Base-by-base conservation (phyloP, 2,113 vertebrate genomes). In the Phaetusa simplex region DNA sequence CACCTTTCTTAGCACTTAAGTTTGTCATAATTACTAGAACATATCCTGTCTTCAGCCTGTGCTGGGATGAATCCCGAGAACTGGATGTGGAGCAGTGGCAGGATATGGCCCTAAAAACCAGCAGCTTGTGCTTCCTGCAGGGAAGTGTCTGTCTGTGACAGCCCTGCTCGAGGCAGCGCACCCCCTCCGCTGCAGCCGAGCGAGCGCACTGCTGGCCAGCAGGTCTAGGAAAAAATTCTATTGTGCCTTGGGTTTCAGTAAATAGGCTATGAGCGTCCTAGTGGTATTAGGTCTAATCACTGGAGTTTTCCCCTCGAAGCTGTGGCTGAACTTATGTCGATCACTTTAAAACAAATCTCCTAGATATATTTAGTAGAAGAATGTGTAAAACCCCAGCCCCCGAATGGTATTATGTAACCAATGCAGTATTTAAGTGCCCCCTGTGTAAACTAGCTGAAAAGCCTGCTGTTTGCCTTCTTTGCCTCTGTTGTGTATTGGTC, bases 371-470 rank as follows among this genome's bases (percentile, higher is more conserved):
- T 94, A 94, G 90, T 74, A 84, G 91, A 86, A 96, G 82, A 95
- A 96, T 78, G 90, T 95, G 91, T 97, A 97, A 95, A 96, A 81
- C 53, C 87, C 87, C 82, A 95, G 64, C 58, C 88, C 88, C 84
- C 86, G 90, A 95, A 95, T 80, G 91, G 90, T 94, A 86, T 97
- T 97, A 87, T 95, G 90, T 94, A 97, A 95, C 94, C 86, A 92
- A 95, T 93, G 94, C 84, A 91, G 92, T 94, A 96, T 95, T 96
- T 95, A 97, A 97, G 90, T 94, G 92, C 71, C 90, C 86, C 82
- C 93, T 97, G 95, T 95, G 93, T 95, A 96, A 97, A 96, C 92
- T 92, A 86, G 94, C 85, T 86, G 91, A 95, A 97, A 97, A 94
- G 95, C 88, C 91, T 88, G 92, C 74, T 96, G 89, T 96, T 96